These are phyloP conservation scores for Frankliniella intonsa DNA, from an alignment of 2,888 invertebrate species.

Conservation along the genomic window DNA sequence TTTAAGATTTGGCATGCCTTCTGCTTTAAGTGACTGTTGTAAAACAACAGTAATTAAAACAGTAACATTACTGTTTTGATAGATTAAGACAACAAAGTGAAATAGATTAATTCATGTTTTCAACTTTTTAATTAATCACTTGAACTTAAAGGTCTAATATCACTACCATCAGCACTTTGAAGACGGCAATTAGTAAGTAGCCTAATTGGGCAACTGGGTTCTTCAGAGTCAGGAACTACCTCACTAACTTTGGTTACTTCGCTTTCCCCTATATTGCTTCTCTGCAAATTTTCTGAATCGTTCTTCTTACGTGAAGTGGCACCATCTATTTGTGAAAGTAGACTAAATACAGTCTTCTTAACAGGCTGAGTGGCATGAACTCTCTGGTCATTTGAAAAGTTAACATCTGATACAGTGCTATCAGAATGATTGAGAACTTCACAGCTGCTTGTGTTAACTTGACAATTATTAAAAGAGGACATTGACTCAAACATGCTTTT, in stretches of 20 bases:
- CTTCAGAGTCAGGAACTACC: background rate
- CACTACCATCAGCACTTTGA: background rate
- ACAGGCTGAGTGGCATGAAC: background rate
- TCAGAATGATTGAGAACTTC: background rate
- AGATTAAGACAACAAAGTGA: background rate
- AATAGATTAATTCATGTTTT: background rate
- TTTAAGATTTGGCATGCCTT: background rate
- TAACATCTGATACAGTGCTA: background rate
- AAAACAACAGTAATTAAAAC: background rate
- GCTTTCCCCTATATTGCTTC: background rate
- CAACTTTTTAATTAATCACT: background rate
- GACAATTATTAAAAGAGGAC: background rate
- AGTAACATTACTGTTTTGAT: background rate
- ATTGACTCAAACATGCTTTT: too few relatives aligned
- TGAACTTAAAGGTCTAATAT: background rate
- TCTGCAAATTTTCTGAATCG: background rate
- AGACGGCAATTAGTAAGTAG: background rate
- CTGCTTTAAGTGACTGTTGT: background rate
- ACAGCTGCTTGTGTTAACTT: background rate
- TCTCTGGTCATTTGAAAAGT: background rate
- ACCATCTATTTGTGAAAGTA: constrained; percentile 2
- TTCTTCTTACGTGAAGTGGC: background rate
- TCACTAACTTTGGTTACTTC: background rate
- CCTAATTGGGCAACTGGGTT: background rate
- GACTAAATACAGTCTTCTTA: background rate